Base-by-base conservation (phyloP, 2,888 invertebrate species). In the Barypeithes pellucidus region DNA sequence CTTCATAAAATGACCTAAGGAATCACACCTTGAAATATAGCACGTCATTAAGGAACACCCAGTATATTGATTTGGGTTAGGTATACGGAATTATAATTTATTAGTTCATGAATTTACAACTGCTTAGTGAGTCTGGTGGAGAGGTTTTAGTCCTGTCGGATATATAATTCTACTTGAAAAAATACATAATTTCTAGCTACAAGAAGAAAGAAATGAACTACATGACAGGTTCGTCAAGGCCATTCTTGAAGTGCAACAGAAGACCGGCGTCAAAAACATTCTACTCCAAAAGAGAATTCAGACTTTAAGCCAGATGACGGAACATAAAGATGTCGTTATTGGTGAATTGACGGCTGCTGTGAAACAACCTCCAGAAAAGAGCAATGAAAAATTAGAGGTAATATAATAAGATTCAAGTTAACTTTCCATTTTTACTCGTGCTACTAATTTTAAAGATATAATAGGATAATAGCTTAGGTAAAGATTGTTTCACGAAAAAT, bases 161-260 rank as follows among this genome's bases (percentile, higher is more conserved):
- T n/a, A n/a, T n/a, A n/a, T n/a, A n/a, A 24, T 24, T 24, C 20
- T 1, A 11, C 12, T 36, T n/a, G 14, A 29, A 33, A 8, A 39
- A 22, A 4, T 12, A 60, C 22, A 39, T 11, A 18, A 20, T 41
- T 16, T 65, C 36, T 76, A 84, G 85, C 73, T 94, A 0, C 87
- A 92, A 76, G 87, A 87, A 0, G 96, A 97, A 83, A 89, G 95
- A 11, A 93, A 96, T 80, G 93, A 94, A 65, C 85, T 97, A 20
- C 94, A 95, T 82, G 85, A 89, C 3, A 90, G 92, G 82, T 96
- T 97, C 84, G 91, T 95, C 9, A 90, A 92, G 75, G 94, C 95
- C 0, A 92, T 97, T 59, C 87, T 95, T 47, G 96, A 97, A 82
- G 90, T 96, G 3, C 96, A 97, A 83, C 95, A 96, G 84, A 94